A percentile compares a stretch with the other conserved stretches of the same genome.
phyloP scores from a whole-genome alignment of 2,888 invertebrate species.

The Spilarctia lutea region DNA sequence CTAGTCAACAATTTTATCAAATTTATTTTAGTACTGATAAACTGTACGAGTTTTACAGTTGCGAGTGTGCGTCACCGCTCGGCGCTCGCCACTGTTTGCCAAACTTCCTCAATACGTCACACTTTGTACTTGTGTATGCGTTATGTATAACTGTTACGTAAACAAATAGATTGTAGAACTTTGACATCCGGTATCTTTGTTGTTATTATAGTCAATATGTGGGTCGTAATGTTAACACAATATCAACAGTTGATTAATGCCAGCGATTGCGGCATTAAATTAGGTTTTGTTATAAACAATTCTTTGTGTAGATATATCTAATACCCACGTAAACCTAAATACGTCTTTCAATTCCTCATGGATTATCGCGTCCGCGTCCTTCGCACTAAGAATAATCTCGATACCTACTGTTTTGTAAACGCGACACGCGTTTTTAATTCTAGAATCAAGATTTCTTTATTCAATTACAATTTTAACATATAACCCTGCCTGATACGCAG shows the following conservation, averaged over 20 bases:
- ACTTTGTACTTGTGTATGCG: slow-evolving; percentile 19
- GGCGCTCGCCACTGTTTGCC: slow-evolving; percentile 28
- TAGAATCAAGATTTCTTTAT: not conserved
- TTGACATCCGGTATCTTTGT: slow-evolving; percentile 35
- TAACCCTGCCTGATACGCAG: not conserved
- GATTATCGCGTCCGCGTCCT: slow-evolving; percentile 9
- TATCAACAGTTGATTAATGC: not conserved
- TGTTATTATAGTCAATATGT: slow-evolving; percentile 24
- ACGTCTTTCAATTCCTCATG: slow-evolving; percentile 8
- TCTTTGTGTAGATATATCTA: not conserved
- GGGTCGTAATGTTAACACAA: slow-evolving; percentile 30
- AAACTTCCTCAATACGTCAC: slow-evolving; percentile 42
- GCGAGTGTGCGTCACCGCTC: slow-evolving; percentile 42
- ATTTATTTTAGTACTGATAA: slow-evolving; percentile 25
- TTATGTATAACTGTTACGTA: slow-evolving; percentile 33
- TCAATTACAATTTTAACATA: not conserved
- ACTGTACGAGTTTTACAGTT: not conserved
- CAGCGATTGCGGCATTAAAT: not conserved
- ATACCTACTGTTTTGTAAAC: not conserved
- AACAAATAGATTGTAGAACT: slow-evolving; percentile 31
- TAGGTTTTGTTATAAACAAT: not conserved
- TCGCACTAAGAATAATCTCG: slow-evolving; percentile 13
- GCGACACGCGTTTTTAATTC: not conserved
- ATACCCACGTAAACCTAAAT: not conserved
- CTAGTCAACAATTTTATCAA: slow-evolving; percentile 24